A percentile compares a stretch with the other conserved stretches of the same genome.
These are phyloP conservation scores for Drosophila eugracilis DNA, from an alignment of 1,140 invertebrate species.

Conservation along the genomic window DNA sequence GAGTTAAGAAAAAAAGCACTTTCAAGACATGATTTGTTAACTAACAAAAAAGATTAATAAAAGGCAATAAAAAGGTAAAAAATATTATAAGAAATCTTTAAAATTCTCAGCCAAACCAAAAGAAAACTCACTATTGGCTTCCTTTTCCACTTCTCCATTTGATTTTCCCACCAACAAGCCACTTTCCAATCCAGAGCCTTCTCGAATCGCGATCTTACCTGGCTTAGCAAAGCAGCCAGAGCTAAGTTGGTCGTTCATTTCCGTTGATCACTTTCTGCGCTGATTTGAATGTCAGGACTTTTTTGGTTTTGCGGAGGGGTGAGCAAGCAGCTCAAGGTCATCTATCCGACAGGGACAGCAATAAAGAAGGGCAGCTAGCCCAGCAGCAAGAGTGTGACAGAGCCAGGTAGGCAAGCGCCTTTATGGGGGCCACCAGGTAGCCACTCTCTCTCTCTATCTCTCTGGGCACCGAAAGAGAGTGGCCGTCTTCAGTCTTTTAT, in stretches of 20 bases:
- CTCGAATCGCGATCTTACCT: slow-evolving; percentile 5
- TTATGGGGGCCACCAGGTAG: not conserved
- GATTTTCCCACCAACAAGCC: too few relatives aligned
- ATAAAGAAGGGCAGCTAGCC: not conserved
- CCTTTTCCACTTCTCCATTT: too few relatives aligned
- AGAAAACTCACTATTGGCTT: not conserved
- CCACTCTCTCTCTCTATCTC: not conserved
- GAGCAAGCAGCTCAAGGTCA: slow-evolving; percentile 27
- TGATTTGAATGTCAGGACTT: slow-evolving; percentile 14
- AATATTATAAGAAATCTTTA: too few relatives aligned
- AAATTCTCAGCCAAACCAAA: not conserved
- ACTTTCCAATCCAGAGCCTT: not conserved
- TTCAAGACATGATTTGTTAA: too few relatives aligned
- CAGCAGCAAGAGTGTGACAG: not conserved
- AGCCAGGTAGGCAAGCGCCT: slow-evolving; percentile 4
- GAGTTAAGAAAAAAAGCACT: too few relatives aligned
- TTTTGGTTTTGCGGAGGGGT: slow-evolving; percentile 22
- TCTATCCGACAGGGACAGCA: not conserved
- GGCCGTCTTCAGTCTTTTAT: too few relatives aligned
- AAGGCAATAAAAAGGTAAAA: too few relatives aligned
- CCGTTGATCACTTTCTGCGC: slow-evolving; percentile 17
- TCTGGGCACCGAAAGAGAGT: too few relatives aligned
- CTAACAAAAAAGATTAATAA: too few relatives aligned
- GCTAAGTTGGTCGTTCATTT: slow-evolving; percentile 7
- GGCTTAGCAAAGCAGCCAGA: not conserved